These are phyloP conservation scores for Podarcis siculus DNA, from an alignment of 2,797 vertebrate genomes.

Conservation along the genomic window DNA sequence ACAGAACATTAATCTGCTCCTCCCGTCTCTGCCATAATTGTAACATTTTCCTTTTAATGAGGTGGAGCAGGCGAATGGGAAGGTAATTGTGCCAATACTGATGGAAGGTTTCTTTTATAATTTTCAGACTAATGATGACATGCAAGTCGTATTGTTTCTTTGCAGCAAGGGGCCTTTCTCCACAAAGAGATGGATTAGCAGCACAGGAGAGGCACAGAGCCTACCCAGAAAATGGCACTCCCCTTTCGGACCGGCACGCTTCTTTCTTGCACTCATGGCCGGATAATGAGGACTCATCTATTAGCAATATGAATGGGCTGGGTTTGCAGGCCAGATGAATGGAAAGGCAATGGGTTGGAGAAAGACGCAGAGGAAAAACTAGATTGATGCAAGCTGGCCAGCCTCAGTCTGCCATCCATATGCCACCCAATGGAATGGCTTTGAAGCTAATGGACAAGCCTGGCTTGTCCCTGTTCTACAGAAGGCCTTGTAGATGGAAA, in stretches of 20 bases:
- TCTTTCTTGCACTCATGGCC: neutral
- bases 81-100: conserved; percentile 56
- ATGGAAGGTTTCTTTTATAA: conserved; percentile 47
- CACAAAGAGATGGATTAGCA: neutral
- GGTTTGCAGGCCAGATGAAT: neutral
- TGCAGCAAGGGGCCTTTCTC: conserved; percentile 12
- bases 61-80: conserved; percentile 62
- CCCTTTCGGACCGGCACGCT: neutral
- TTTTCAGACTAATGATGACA: conserved; percentile 39
- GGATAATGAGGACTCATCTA: conserved; percentile 6
- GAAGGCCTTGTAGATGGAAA: neutral
- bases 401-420: conserved; percentile 1
- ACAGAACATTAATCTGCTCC: conserved; percentile 69
- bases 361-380: conserved; percentile 6
- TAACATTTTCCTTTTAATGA: conserved; percentile 66
- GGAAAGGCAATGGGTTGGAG: conserved; percentile 2
- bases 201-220: neutral
- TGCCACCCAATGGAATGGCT: neutral
- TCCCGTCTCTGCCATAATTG: conserved; percentile 40
- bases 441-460: neutral
- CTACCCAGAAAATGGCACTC: rapidly evolving
- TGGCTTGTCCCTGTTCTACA: neutral
- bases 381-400: conserved; percentile 8
- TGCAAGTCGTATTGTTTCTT: neutral
- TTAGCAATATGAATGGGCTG: conserved; percentile 18